Percentiles rank a stretch among this genome's conserved stretches.
phyloP scores from a whole-genome alignment of 23 tunicate species.

The Trididemnum nubilum region DNA sequence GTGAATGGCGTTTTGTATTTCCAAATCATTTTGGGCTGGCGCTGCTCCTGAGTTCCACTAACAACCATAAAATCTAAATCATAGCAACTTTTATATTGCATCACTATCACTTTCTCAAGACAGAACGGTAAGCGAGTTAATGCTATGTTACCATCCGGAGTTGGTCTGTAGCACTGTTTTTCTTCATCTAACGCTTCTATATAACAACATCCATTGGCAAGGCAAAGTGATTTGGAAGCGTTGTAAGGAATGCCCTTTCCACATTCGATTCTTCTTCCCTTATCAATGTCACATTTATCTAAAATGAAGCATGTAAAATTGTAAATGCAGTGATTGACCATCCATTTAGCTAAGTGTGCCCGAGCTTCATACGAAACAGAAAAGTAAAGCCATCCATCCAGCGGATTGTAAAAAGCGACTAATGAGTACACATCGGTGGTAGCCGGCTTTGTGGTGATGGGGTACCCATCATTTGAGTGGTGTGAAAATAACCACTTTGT shows the following conservation, averaged over 20 bases:
- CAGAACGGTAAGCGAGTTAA: no score
- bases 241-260: constrained; percentile 8
- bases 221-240: constrained; percentile 18
- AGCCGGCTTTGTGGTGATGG: no score
- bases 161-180: constrained; percentile 17
- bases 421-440: neutral
- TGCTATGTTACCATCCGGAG: neutral
- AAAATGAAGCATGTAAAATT: neutral
- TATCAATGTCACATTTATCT: constrained; percentile 18
- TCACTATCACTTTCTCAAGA: no score
- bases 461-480: no score
- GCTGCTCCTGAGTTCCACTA: no score
- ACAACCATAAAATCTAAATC: no score
- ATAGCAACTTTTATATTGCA: no score
- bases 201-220: constrained; percentile 45
- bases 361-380: no score
- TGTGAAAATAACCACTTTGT: no score
- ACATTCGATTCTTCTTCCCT: constrained; percentile 15
- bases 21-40: no score
- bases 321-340: neutral
- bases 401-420: neutral
- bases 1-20: no score
- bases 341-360: no score
- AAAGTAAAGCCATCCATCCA: neutral
- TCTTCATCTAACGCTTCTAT: constrained; percentile 25